Evolutionary conservation across 2,888 invertebrate species (phyloP).

Genomic region (Mimas tiliae): DNA sequence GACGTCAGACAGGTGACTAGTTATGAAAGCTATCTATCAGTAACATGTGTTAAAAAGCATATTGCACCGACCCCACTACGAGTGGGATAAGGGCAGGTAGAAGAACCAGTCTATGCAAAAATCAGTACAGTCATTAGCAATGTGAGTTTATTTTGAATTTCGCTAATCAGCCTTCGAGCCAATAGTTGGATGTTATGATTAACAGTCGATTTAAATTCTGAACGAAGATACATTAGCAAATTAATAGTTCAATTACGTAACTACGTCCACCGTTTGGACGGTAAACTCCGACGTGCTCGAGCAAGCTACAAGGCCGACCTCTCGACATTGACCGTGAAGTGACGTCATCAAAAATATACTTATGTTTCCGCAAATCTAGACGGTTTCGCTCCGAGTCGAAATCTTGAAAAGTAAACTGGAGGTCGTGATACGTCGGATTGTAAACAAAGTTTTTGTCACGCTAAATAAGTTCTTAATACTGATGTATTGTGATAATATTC

Average conservation of each 20-base stretch:
- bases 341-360: conserved; percentile 65
- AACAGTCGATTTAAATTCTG: conserved; percentile 44
- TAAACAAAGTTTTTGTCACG: conserved; percentile 36
- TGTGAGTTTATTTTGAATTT: conserved; percentile 38
- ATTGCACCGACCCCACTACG: no score
- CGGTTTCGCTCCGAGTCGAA: conserved; percentile 47
- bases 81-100: no score
- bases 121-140: no score
- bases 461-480: conserved; percentile 9
- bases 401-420: conserved; percentile 48
- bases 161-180: conserved; percentile 46
- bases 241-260: conserved; percentile 73
- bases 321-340: conserved; percentile 83
- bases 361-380: conserved; percentile 79
- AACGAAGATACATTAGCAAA: conserved; percentile 58
- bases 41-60: no score
- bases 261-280: conserved; percentile 63
- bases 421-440: conserved; percentile 47
- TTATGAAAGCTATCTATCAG: no score
- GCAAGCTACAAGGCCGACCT: conserved; percentile 72
- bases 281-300: conserved; percentile 67
- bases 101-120: no score
- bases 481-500: neutral
- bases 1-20: no score
- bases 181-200: conserved; percentile 39